Percentiles rank a stretch among this genome's conserved stretches.
These are phyloP conservation scores for Sylvilagus floridanus DNA, from an alignment of 2,797 vertebrate species.

Conservation along the genomic window DNA sequence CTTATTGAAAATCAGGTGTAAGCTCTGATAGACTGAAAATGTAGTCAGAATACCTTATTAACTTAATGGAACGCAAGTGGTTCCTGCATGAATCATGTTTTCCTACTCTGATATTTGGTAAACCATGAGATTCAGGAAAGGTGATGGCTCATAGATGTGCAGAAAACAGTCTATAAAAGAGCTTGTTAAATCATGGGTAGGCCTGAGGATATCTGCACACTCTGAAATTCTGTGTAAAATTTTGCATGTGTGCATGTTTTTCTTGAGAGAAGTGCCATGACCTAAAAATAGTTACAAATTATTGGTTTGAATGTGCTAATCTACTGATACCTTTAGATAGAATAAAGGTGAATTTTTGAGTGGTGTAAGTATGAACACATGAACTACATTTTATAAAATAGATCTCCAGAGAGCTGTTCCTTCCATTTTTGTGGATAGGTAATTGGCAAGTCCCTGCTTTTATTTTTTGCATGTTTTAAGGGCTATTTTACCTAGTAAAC, in stretches of 20 bases:
- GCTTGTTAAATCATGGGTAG: not conserved
- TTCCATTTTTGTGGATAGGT: not conserved
- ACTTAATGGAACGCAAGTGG: not conserved
- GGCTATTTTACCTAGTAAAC: slow-evolving; percentile 1
- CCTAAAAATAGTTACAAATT: not conserved
- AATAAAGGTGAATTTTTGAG: not conserved
- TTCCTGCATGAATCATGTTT: not conserved
- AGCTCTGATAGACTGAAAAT: not conserved
- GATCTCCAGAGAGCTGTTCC: not conserved
- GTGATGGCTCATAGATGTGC: not conserved
- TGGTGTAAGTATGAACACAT: not conserved
- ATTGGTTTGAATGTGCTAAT: not conserved
- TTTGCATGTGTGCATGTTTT: not conserved
- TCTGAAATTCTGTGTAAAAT: slow-evolving; percentile 30
- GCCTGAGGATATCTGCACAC: not conserved
- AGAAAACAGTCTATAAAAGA: slow-evolving; percentile 25
- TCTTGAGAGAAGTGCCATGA: not conserved
- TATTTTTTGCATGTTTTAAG: slow-evolving; percentile 14
- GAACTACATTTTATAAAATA: not conserved
- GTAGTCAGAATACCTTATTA: not conserved
- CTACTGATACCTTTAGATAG: not conserved
- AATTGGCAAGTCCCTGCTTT: not conserved
- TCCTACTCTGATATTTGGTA: slow-evolving; percentile 16
- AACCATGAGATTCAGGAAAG: slow-evolving; percentile 7
- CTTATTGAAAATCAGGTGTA: not conserved